Evolutionary conservation across 2,113 vertebrate genomes (phyloP).

Genomic region (Smithornis capensis): DNA sequence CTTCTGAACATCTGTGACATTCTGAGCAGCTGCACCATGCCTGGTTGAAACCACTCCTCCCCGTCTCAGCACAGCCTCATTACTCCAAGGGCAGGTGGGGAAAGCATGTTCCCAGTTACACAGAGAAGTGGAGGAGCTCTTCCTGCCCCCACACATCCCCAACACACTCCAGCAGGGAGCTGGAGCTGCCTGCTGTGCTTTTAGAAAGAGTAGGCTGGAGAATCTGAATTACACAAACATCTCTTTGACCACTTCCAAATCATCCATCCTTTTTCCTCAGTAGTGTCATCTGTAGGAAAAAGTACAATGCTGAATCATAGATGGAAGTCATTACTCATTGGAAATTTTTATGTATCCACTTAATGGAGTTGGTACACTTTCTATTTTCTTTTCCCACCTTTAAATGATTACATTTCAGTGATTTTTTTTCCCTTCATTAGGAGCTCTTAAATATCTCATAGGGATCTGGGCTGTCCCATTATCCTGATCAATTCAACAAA

Average conservation of each 20-base stretch:
- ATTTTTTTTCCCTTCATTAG: neutral
- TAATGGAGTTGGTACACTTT: neutral
- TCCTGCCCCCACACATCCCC: neutral
- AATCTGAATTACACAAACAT: neutral
- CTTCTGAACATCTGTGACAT: neutral
- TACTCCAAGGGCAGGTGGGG: neutral
- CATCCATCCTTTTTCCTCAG: neutral
- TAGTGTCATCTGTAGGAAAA: neutral
- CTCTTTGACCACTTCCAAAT: neutral
- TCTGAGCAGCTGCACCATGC: rapidly evolving
- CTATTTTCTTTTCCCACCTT: neutral
- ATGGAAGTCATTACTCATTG: neutral
- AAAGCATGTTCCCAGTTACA: neutral
- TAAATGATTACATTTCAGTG: neutral
- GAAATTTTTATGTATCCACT: neutral
- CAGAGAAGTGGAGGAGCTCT: neutral
- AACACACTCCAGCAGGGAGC: neutral
- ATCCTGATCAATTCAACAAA: neutral
- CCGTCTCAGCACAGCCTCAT: neutral
- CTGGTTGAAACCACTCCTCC: neutral
- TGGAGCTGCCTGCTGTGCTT: neutral
- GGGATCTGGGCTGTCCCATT: neutral
- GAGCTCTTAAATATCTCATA: neutral
- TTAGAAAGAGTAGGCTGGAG: neutral
- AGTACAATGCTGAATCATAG: neutral